Evolutionary conservation across 2,797 vertebrate genomes (phyloP), one percentile per base, ranked within the genome.

Genomic region (Scolopax bukidnonensis): DNA sequence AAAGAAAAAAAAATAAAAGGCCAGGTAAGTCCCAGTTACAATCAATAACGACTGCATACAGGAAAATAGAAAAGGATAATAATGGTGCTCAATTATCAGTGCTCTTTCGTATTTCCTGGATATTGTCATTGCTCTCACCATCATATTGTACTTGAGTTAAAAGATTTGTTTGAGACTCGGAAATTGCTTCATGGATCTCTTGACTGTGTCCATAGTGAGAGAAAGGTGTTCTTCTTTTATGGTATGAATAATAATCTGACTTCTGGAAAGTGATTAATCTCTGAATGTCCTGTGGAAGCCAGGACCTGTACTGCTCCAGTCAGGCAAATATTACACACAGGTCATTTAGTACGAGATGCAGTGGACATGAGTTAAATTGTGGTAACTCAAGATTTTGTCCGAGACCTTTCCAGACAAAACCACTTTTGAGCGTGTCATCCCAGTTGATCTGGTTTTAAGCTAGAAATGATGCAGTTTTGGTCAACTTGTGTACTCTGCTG

Each of bases 21-120:
- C 38, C 84, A 90, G 94, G 94, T 96, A 95, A 94, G 83, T 87
- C 48, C 68, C 20, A 33, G 36, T 48, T 13, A 2, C 50, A 81
- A 47, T 38, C 7, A 3, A 15, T 75, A 69, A 65, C 1, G 10
- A 0, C 38, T 79, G 36, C 27, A 10, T 48, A 27, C 10, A 60
- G 75, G 59, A 20, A 24, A 64, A 57, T 5, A 65, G 79, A 60
- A 85, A 85, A 77, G 25, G 36, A 30, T 50, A 18, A 21, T 38
- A 54, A 21, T 7, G 20, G 68, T 77, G 70, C 70, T 92, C 60
- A 60, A 3, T 65, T 86, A 36, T 70, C 56, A 63, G 27, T 57
- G 59, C 67, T 88, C 21, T 88, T 91, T 36, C 23, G 0, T 76
- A 9, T 79, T 82, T 84, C n/a, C 38, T 63, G 45, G 48, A 5